phyloP scores from a whole-genome alignment of 2,797 vertebrate genomes.

The Catamblyrhynchus diadema region DNA sequence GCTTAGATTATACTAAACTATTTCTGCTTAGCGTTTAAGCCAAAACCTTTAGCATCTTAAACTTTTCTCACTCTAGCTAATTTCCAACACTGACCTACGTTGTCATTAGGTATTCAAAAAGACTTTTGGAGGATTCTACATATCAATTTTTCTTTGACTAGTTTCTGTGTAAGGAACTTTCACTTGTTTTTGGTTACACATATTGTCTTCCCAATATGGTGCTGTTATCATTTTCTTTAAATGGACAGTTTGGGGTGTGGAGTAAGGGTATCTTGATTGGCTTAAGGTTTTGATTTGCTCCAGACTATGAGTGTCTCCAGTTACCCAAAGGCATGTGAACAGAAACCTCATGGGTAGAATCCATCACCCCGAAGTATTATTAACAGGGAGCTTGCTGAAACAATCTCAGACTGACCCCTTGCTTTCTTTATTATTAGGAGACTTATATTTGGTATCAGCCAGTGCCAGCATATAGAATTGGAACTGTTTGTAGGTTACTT shows the following conservation, averaged over 20 bases:
- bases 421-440: neutral
- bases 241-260: neutral
- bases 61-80: neutral
- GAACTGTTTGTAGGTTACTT: neutral
- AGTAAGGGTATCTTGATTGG: neutral
- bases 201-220: neutral
- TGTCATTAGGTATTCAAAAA: neutral
- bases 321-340: neutral
- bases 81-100: neutral
- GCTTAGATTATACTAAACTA: neutral
- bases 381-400: neutral
- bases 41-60: neutral
- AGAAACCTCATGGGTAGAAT: neutral
- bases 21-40: neutral
- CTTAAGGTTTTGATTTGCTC: neutral
- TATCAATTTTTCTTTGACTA: neutral
- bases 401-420: neutral
- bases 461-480: neutral
- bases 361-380: neutral
- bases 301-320: neutral
- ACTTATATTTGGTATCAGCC: neutral
- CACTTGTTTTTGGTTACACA: neutral
- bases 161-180: neutral
- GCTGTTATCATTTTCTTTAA: neutral
- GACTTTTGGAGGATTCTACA: neutral